phyloP scores from a whole-genome alignment of 2,113 vertebrate genomes.

The Syngnathus typhle region DNA sequence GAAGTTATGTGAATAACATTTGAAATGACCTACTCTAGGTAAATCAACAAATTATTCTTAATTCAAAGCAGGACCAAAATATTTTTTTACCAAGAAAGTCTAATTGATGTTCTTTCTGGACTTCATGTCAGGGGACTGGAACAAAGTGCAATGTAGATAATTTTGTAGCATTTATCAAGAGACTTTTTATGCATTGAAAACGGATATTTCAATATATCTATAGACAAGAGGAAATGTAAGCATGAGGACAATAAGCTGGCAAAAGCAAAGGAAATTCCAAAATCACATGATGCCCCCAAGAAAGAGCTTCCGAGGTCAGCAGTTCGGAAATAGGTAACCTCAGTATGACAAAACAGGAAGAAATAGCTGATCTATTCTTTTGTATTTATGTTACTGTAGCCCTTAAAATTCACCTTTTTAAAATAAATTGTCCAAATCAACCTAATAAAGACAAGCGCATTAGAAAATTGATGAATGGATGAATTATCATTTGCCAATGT shows the following conservation, averaged over 20 bases:
- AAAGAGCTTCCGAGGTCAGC: not conserved
- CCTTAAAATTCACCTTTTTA: not conserved
- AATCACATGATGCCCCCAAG: not conserved
- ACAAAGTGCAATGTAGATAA: not conserved
- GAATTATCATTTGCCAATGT: no score
- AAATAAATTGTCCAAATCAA: not conserved
- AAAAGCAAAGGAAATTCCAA: constrained; percentile 32
- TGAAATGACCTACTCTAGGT: constrained; percentile 36
- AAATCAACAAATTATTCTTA: constrained; percentile 40
- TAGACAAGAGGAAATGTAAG: constrained; percentile 10
- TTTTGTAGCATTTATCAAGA: not conserved
- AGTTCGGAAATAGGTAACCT: not conserved
- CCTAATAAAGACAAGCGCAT: not conserved
- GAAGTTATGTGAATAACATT: constrained; percentile 12
- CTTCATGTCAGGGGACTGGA: not conserved
- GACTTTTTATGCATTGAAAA: not conserved
- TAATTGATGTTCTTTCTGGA: not conserved
- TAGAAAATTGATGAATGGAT: not conserved
- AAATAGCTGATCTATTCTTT: not conserved
- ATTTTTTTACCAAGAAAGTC: constrained; percentile 43
- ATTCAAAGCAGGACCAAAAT: constrained; percentile 28
- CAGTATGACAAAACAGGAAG: not conserved
- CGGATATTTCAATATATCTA: constrained; percentile 7
- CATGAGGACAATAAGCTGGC: constrained; percentile 12
- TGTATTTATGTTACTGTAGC: not conserved